Evolutionary conservation across 53 echinoderm and acorn worm genomes (phyloP), one percentile per base, ranked within the genome.

Genomic region (Stichopus horrens): DNA sequence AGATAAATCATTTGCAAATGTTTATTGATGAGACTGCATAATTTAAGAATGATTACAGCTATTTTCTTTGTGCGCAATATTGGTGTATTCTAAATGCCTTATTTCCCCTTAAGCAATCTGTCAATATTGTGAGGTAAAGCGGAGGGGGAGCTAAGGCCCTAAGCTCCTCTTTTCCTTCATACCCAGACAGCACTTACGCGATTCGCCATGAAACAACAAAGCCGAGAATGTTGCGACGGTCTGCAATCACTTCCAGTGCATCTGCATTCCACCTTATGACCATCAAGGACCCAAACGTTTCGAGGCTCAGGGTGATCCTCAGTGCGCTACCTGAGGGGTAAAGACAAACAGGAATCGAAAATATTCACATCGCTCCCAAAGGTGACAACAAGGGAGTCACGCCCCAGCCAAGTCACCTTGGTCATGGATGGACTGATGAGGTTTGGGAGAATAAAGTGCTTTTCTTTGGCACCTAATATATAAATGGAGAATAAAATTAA

Each of bases 131-230:
- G 37, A 37, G 37, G 37, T 37, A 2, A 37, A 37, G 37, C 1
- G 37, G 37, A 37, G 37, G 37, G 37, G 37, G 37, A 37, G 37
- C 37, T 37, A 37, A 37, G 37, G 37, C 37, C 2, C 2, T 1
- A 37, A 37, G 37, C 37, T 37, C 37, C 37, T 37, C 37, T 37
- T 37, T 37, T 37, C 37, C 37, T 37, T 37, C 37, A 37, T 37
- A 37, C 37, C 37, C 37, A 2, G 37, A 37, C 37, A 37, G 37
- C 75, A 94, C 96, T 96, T 93, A 96, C 96, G 96, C 92, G 88
- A 91, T 90, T 57, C 96, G 90, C 55, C 91, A 93, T 6, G 93
- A 91, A 5, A 96, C 81, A 22, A 93, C 91, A 83, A 90, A 96
- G 1, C 94, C 94, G 2, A 96, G 90, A 11, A 96, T 89, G 54